Evolutionary conservation across 2,113 vertebrate genomes (phyloP), one percentile per base, ranked within the genome.

Genomic region (Halichoerus grypus): DNA sequence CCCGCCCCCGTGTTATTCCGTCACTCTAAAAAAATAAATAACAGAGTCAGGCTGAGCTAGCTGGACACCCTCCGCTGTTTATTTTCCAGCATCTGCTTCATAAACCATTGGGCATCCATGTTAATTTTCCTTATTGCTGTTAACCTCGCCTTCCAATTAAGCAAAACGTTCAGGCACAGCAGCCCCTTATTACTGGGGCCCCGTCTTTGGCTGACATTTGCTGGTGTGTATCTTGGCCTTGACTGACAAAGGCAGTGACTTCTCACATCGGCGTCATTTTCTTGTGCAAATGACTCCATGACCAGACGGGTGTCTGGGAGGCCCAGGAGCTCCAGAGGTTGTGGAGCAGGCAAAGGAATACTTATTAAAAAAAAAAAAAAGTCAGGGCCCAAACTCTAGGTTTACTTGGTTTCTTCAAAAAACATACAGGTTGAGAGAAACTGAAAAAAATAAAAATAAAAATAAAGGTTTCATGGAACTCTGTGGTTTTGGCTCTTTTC

Each of bases 111-210:
- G 79, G 65, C 4, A 1, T 63, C 65, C 72, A 4, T 63, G 39
- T 88, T 95, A 63, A 96, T 92, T 95, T 92, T 81, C 94, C 86
- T 95, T 90, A 61, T 83, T 84, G 94, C 94, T 69, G 80, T 97
- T 86, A 77, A 53, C 26, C 39, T 94, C 3, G 14, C 36, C 72
- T 97, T 96, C 84, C 72, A 91, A 42, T 97, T 94, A 93, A 36
- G 49, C 77, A 72, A 42, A 96, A 31, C 3, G 61, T 36, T 28
- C 7, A 1, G 4, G 9, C 15, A 15, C n/a, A 57, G 87, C 21
- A 63, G 67, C 83, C 74, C 61, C 51, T 92, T 18, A 4, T 42
- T 74, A 26, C 59, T 0, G 12, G 16, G 55, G 22, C 7, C 76
- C 36, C 2, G 0, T 59, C 61, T 71, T 1, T 4, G 51, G 76